Evolutionary conservation across 1,140 invertebrate species (phyloP).

Genomic region (Pseudachorutes palmiensis): DNA sequence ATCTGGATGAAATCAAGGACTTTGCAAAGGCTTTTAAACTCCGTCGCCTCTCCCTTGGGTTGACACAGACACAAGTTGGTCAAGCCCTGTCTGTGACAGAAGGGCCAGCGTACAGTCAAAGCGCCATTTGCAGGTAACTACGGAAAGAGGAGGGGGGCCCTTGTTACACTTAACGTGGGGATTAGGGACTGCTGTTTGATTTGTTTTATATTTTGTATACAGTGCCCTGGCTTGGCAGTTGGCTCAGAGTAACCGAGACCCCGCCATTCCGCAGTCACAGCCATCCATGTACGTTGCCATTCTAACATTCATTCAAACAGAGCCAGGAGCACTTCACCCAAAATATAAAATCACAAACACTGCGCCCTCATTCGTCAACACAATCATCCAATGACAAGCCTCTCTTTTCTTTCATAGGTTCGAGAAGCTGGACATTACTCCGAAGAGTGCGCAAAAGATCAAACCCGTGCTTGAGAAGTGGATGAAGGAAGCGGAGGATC

Average conservation of each 20-base stretch:
- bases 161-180: too few species aligned
- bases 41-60: constrained; percentile 76
- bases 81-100: constrained; percentile 91
- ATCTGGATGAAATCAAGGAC: constrained; percentile 95
- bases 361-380: too few species aligned
- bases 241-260: constrained; percentile 41
- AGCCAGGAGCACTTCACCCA: constrained; percentile 38
- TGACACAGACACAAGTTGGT: constrained; percentile 93
- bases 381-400: too few species aligned
- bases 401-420: too few species aligned
- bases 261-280: constrained; percentile 74
- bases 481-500: constrained; percentile 97
- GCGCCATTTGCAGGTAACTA: constrained; percentile 89
- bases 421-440: constrained; percentile 98
- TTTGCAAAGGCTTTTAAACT: constrained; percentile 97
- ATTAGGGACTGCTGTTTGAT: not conserved
- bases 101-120: constrained; percentile 95
- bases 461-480: constrained; percentile 94
- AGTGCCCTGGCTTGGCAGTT: constrained; percentile 92
- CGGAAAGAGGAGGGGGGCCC: not conserved
- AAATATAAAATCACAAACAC: not conserved
- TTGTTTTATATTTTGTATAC: constrained; percentile 43
- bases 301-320: constrained; percentile 20
- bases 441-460: constrained; percentile 98
- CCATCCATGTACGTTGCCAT: constrained; percentile 64